phyloP scores from a whole-genome alignment of 2,797 vertebrate genomes.

The Eulemur coronatus region DNA sequence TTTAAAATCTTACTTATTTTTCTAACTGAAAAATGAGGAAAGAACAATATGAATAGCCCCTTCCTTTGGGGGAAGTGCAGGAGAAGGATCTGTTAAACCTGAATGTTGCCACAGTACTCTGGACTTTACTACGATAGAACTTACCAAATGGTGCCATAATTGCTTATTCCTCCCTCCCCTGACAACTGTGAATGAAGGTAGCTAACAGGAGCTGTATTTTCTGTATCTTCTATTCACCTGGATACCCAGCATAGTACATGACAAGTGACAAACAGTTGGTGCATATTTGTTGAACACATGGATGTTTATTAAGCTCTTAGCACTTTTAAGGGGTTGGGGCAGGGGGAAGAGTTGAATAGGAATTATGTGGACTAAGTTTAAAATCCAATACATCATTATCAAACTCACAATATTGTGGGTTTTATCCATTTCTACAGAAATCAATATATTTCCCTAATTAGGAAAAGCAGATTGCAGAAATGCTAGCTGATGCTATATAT shows the following conservation, averaged over 20 bases:
- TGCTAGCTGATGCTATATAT: not conserved
- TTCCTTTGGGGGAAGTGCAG: not conserved
- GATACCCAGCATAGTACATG: not conserved
- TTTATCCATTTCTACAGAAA: not conserved
- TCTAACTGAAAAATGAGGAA: not conserved
- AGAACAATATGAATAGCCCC: not conserved
- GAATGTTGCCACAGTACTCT: not conserved
- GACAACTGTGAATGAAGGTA: not conserved
- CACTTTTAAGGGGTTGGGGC: not conserved
- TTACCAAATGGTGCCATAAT: not conserved
- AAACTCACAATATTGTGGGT: not conserved
- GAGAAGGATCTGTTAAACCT: not conserved
- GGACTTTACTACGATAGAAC: not conserved
- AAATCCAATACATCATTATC: not conserved
- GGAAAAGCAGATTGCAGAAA: not conserved
- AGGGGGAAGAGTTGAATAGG: not conserved
- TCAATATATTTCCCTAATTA: not conserved
- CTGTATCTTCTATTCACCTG: not conserved
- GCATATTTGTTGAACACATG: not conserved
- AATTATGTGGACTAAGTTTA: not conserved
- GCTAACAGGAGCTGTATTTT: not conserved
- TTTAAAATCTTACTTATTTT: not conserved
- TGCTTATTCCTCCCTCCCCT: not conserved
- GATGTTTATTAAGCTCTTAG: not conserved
- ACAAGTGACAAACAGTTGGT: not conserved